A percentile compares a stretch with the other conserved stretches of the same genome.
Conservation (phyloP, 2,888 invertebrate genomes). For the Exephanes ischioxanthus region DNA sequence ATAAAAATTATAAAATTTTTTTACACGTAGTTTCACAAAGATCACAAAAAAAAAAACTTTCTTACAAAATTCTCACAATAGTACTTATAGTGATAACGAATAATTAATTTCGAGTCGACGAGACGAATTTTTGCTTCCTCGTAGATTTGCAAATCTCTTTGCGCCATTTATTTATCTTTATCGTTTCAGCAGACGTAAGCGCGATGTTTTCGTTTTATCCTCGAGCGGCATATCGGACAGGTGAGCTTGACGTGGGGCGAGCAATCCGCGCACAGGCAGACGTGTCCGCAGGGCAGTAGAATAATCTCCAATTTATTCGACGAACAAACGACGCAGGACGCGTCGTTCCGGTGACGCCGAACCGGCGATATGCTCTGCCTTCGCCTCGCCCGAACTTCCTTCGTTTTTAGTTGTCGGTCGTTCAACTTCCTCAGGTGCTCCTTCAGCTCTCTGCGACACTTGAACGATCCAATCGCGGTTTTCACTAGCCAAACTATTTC, state of each 20-base stretch:
- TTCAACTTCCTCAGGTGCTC: neutral
- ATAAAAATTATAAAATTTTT: too few relatives aligned
- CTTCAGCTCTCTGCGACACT: too few relatives aligned
- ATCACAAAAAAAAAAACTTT: too few relatives aligned
- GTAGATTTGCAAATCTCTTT: too few relatives aligned
- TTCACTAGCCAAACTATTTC: too few relatives aligned
- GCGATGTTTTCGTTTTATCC: neutral
- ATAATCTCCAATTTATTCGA: neutral
- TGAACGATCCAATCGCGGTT: too few relatives aligned
- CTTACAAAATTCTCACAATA: too few relatives aligned
- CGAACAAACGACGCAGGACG: neutral
- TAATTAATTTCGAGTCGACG: too few relatives aligned
- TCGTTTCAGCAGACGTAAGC: neutral
- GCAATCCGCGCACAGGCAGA: conserved; percentile 1
- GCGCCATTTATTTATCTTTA: too few relatives aligned
- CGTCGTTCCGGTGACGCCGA: neutral
- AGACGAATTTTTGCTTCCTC: too few relatives aligned
- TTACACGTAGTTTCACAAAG: too few relatives aligned
- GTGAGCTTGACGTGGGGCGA: neutral
- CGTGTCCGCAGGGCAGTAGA: neutral
- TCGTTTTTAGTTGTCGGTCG: neutral
- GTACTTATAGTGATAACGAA: too few relatives aligned
- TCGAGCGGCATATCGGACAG: neutral
- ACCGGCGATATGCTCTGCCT: neutral
- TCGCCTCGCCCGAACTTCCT: neutral